Evolutionary conservation across 2,797 vertebrate genomes (phyloP).

Genomic region (Clarias fuscus): DNA sequence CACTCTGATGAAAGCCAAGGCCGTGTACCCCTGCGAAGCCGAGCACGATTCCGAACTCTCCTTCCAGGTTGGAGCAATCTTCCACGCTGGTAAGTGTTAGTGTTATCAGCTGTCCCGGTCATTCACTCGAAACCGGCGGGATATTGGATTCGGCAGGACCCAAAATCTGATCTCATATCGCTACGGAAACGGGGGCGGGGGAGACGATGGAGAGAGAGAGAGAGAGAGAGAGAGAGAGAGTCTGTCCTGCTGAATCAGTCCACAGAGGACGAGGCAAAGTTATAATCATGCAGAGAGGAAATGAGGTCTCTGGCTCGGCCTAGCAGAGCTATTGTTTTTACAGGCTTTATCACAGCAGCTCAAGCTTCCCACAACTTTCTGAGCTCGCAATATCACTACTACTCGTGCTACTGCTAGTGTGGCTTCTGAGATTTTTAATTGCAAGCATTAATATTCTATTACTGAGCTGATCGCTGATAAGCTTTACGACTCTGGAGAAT

Average conservation of each 20-base stretch:
- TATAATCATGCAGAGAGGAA: constrained; percentile 72
- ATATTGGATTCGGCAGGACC: constrained; percentile 74
- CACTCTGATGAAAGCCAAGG: constrained; percentile 86
- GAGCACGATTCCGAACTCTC: constrained; percentile 97
- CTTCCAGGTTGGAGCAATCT: constrained; percentile 94
- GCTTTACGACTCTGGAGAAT: not conserved
- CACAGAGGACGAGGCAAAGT: constrained; percentile 60
- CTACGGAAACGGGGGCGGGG: not conserved
- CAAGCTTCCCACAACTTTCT: not conserved
- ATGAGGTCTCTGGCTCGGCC: constrained; percentile 60
- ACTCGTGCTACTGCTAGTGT: not conserved
- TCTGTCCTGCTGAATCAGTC: constrained; percentile 61
- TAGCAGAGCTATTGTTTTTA: constrained; percentile 52
- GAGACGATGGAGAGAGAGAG: constrained; percentile 46
- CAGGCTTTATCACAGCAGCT: constrained; percentile 41
- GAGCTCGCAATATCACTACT: not conserved
- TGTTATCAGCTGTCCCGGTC: constrained; percentile 69
- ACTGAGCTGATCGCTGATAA: not conserved
- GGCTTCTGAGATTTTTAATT: not conserved
- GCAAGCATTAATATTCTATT: not conserved
- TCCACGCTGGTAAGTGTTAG: constrained; percentile 92
- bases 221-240: constrained; percentile 52
- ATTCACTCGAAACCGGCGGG: constrained; percentile 61
- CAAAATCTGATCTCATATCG: constrained; percentile 74
- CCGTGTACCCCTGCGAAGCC: constrained; percentile 94